Percentiles rank a stretch among this genome's conserved stretches.
These are phyloP conservation scores for Melanargia galathea DNA, from an alignment of 2,888 invertebrate genomes.

Conservation along the genomic window DNA sequence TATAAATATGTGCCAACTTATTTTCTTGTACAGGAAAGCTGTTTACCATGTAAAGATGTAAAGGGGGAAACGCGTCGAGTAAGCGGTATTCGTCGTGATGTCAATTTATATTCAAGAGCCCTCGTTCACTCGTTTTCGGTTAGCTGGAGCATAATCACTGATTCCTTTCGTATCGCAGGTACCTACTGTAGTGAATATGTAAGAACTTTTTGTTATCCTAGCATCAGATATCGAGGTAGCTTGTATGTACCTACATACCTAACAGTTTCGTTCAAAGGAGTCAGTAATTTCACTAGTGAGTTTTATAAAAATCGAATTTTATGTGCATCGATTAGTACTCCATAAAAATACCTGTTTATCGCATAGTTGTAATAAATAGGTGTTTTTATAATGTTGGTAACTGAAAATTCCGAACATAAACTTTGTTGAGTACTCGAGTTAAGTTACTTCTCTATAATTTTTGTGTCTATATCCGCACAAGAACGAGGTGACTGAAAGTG, in stretches of 20 bases:
- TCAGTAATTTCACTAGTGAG: no score
- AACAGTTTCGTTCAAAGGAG: no score
- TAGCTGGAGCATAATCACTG: slow-evolving; percentile 26
- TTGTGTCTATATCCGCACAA: no score
- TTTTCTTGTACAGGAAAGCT: neutral
- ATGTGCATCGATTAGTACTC: no score
- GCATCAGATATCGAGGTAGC: neutral
- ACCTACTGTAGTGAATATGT: neutral
- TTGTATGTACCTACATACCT: neutral
- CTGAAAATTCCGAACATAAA: no score
- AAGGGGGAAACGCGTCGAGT: slow-evolving; percentile 12
- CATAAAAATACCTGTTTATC: no score
- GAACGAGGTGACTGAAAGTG: no score
- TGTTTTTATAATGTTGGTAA: no score
- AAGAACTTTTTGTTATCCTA: neutral
- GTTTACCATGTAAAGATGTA: slow-evolving; percentile 4
- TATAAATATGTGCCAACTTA: neutral
- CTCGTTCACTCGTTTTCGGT: slow-evolving; percentile 20
- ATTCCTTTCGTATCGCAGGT: neutral
- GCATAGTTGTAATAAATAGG: no score
- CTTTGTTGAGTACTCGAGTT: no score
- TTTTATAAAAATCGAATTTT: no score
- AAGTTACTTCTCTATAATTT: no score
- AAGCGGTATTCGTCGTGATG: slow-evolving; percentile 18
- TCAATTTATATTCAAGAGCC: slow-evolving; percentile 36